phyloP scores from a whole-genome alignment of 2,888 invertebrate genomes.

The Tetranychus piercei region DNA sequence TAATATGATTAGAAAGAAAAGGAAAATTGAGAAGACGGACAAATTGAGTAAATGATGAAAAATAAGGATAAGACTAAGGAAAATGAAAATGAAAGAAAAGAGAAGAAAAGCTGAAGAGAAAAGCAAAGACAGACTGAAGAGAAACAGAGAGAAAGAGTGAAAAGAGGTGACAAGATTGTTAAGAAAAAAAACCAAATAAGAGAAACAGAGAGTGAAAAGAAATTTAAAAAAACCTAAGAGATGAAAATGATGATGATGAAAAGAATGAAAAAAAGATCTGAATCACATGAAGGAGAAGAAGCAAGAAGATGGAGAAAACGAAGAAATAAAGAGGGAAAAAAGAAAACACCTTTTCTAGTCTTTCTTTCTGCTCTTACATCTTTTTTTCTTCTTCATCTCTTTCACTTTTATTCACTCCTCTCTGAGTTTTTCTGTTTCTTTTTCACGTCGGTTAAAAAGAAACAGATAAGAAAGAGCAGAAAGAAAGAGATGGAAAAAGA shows the following conservation, averaged over 20 bases:
- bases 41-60: too few species aligned
- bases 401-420: slow-evolving; percentile 3
- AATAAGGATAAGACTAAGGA: too few species aligned
- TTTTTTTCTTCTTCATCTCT: neutral
- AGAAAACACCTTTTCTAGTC: too few species aligned
- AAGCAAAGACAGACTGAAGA: neutral
- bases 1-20: too few species aligned
- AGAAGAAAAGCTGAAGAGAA: neutral
- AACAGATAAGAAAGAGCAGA: neutral
- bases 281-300: neutral
- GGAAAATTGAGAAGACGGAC: too few species aligned
- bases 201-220: neutral
- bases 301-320: neutral
- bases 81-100: neutral
- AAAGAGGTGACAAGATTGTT: neutral
- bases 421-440: neutral
- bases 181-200: neutral
- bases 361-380: slow-evolving; percentile 5
- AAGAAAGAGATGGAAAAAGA: neutral
- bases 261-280: neutral
- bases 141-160: slow-evolving; percentile 2
- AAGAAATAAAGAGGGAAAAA: too few species aligned
- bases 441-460: neutral
- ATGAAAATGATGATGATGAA: too few species aligned
- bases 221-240: too few species aligned